Base-by-base conservation (phyloP, 2,888 invertebrate genomes). In the Pterostichus madidus region DNA sequence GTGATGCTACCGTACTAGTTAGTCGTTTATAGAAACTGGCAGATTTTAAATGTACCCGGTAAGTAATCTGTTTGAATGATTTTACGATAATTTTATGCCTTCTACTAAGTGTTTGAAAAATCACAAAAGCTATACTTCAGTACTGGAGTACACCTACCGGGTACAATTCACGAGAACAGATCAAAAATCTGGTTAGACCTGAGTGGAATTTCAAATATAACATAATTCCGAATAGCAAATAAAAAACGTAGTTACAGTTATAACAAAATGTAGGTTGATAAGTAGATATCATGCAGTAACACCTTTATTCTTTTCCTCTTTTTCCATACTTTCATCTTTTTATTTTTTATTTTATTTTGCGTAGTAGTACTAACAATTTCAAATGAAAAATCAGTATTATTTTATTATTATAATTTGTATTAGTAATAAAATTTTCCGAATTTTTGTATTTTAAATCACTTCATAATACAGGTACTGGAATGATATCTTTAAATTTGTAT, bases 1-100 rank as follows among this genome's bases (percentile, higher is more conserved):
- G 88, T 88, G 88, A 87, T 87, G 88, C 88, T 88, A 88, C 89
- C 89, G 88, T 89, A 89, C 89, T 89, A 89, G 89, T 88, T 82
- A 82, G 76, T 82, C 82, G 82, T 82, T 76, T 89, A 89, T 89
- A 89, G 89, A 89, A 46, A 82, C 82, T 88, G 88, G 89, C 89
- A 88, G 88, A 88, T 87, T 88, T 87, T 78, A 87, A 86, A 61
- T 56, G 84, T 85, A 86, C 88, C 88, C 87, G 89, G 89, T 90
- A 89, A 90, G 90, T 89, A 89, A 89, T 89, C 89, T 89, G 39
- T 87, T 87, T 88, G 89, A 56, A 53, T 46, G 64, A 64, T 79
- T 56, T 64, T 39, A 71, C 52, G 53, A 59, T 61, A 44, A 8
- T 78, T 24, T 24, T 61, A 53, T n/a, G 32, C 31, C 35, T 7